Evolutionary conservation across 2,797 vertebrate species (phyloP), one percentile per base, ranked within the genome.

Genomic region (Lycodopsis pacificus): DNA sequence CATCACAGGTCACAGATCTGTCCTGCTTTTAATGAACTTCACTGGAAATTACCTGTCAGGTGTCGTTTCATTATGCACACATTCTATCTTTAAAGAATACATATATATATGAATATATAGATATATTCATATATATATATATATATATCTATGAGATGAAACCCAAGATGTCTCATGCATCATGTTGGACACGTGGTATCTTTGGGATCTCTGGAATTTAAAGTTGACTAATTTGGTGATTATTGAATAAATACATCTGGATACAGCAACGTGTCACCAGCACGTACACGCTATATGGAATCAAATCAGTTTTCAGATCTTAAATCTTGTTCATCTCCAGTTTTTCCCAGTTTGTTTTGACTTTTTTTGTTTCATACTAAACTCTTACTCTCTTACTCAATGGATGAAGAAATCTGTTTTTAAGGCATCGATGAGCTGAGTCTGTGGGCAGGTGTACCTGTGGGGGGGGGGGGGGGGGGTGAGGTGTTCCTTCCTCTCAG

Each of bases 21-120:
- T 34, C 36, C 56, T 10, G 67, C n/a, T 67, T 73, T 79, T 72
- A 74, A 83, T 59, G 7, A 30, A 77, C 68, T n/a, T 25, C 42
- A 13, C 61, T 71, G 27, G 5, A 81, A 58, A 75, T 73, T 20
- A 69, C 22, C 84, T 70, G 15, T 2, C 10, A 53, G 74, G 32
- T 70, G 14, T 15, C 14, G 38, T 77, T 69, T 71, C 27, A 34
- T 36, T 19, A 22, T 10, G 44, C 30, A 57, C 11, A 38, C 9
- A 19, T 38, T 12, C 17, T 34, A 34, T 34, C 32, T 34, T 34
- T 7, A 34, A 34, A 32, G 32, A 30, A 32, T 42, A 17, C 14
- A 13, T 42, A 13, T 40, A 46, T 7, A 46, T 9, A 25, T 25
- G 1, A 25, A 25, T 2, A 15, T 42, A 5, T 14, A 12, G 4